Base-by-base conservation (phyloP, 2,888 invertebrate genomes). In the Dyspetes luteomarginatus region DNA sequence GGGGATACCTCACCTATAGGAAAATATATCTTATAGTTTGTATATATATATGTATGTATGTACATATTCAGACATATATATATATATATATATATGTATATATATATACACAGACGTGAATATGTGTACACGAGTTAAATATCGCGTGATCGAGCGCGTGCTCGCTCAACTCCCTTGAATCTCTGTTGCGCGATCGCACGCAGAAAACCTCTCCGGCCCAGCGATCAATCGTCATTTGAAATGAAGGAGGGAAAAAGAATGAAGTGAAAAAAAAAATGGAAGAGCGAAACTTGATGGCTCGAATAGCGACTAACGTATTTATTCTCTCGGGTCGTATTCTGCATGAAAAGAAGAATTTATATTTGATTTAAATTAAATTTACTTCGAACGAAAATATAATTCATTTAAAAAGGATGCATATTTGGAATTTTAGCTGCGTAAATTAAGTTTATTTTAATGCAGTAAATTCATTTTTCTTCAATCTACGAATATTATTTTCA, bases 131-230 rank as follows among this genome's bases (percentile, higher is more conserved):
- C 48, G 58, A 12, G 30, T 19, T 50, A 67, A 67, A 75, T 43
- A 81, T 81, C 73, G 81, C 81, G 81, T 77, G 81, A 81, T 81
- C 81, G 73, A 76, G 68, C 81, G 81, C 81, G 81, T 81, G 81
- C 81, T 76, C 76, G 76, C 60, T 76, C 72, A 30, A 48, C 64
- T 81, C 50, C 62, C 56, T 28, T 26, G 76, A 72, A 76, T 72
- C 72, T 73, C 68, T 28, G 64, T 76, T 65, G 65, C 62, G 19
- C 77, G 73, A 65, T 73, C 68, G 50, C 62, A 36, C 48, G 64
- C 72, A 22, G 62, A 81, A 64, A 68, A 17, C 36, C 62, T 62
- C 43, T 48, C 45, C 64, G 52, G 22, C 36, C 22, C 41, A 43
- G 7, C 81, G 73, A 81, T 77, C 81, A 62, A 68, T 77, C 80